Percentiles rank a stretch among this genome's conserved stretches.
Conservation (phyloP, 2,113 vertebrate genomes). For the Lophura nycthemera region DNA sequence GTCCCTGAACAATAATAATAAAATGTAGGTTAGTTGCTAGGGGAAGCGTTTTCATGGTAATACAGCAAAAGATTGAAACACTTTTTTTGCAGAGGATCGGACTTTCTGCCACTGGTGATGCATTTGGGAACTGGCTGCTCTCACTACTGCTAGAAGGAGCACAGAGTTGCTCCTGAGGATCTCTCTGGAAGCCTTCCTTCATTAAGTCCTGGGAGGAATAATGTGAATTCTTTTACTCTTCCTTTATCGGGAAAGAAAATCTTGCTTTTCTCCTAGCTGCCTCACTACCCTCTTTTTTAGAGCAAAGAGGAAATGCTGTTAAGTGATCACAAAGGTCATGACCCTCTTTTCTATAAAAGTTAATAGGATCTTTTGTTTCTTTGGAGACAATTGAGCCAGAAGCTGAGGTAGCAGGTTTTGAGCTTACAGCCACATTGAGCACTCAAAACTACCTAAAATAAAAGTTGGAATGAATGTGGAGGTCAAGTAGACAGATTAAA, state of each 20-base stretch:
- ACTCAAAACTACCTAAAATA: background rate
- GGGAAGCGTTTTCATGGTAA: background rate
- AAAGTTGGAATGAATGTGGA: background rate
- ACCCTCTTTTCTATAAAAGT: slow-evolving; percentile 8
- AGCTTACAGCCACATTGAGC: background rate
- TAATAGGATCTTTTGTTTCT: slow-evolving; percentile 41
- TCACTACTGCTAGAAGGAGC: background rate
- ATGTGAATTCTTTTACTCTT: background rate
- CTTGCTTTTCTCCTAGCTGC: background rate
- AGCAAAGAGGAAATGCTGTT: background rate
- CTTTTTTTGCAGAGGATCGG: background rate
- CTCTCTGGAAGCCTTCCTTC: background rate
- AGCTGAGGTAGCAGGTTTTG: slow-evolving; percentile 22
- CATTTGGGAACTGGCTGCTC: background rate
- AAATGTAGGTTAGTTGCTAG: background rate
- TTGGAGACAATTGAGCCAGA: background rate
- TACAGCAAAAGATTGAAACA: background rate
- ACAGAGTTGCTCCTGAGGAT: background rate
- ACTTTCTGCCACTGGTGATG: background rate
- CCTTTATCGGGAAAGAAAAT: background rate
- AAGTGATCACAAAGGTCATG: background rate
- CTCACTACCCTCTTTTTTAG: background rate
- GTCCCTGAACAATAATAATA: background rate
- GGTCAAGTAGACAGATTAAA: background rate
- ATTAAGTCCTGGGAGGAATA: background rate